Percentiles rank a stretch among this genome's conserved stretches.
Evolutionary conservation across 2,888 invertebrate genomes (phyloP).

Genomic region (Scaptomyza cyrtandrae): DNA sequence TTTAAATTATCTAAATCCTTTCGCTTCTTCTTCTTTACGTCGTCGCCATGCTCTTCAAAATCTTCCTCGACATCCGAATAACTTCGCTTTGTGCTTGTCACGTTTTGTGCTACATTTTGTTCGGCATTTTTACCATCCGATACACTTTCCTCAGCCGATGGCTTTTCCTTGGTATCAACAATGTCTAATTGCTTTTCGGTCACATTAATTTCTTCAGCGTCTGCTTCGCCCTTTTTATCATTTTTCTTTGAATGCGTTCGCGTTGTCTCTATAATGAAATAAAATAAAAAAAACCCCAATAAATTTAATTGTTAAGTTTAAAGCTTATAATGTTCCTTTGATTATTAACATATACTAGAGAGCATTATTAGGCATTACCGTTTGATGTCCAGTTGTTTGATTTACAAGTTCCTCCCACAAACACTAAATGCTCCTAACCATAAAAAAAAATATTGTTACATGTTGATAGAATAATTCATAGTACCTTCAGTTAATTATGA

Average conservation of each 20-base stretch:
- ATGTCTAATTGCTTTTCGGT: conserved; percentile 70
- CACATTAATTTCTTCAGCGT: conserved; percentile 67
- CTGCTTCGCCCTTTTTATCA: conserved; percentile 75
- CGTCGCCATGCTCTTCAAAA: conserved; percentile 88
- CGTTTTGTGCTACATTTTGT: conserved; percentile 42
- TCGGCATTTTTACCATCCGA: conserved; percentile 69
- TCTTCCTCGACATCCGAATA: conserved; percentile 86
- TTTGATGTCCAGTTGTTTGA: conserved; percentile 3
- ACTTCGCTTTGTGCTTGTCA: conserved; percentile 68
- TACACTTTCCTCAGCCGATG: conserved; percentile 61
- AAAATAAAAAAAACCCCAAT: conserved; percentile 5
- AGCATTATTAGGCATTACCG: conserved; percentile 6
- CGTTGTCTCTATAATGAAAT: conserved; percentile 60
- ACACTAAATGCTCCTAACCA: conserved; percentile 3
- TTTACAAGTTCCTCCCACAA: conserved; percentile 3
- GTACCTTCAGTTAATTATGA: not conserved
- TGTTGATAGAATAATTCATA: not conserved
- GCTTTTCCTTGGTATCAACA: conserved; percentile 68
- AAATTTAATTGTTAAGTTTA: not conserved
- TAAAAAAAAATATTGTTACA: not conserved
- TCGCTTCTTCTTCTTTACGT: conserved; percentile 89
- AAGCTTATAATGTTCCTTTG: not conserved
- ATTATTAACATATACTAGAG: not conserved
- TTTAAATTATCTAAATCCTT: conserved; percentile 89
- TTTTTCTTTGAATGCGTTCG: conserved; percentile 72